phyloP scores from a whole-genome alignment of 2,888 invertebrate species.

The Anthoptus insignis region DNA sequence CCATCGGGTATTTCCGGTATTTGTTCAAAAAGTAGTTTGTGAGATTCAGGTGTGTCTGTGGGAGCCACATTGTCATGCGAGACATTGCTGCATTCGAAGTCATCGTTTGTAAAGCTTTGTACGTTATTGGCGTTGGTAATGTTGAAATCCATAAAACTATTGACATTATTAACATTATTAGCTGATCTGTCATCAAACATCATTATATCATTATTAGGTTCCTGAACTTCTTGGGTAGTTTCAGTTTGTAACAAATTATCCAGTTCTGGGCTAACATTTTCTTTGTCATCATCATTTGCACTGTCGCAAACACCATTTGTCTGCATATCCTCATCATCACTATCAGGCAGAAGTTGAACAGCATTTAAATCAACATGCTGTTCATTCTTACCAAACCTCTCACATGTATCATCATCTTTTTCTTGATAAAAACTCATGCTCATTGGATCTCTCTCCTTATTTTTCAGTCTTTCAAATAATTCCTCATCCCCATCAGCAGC shows the following conservation, averaged over 20 bases:
- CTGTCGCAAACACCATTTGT: constrained; percentile 65
- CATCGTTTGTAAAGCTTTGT: constrained; percentile 65
- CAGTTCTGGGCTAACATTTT: constrained; percentile 70
- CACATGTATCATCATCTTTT: constrained; percentile 85
- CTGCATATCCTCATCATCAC: constrained; percentile 79
- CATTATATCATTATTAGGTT: constrained; percentile 76
- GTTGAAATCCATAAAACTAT: constrained; percentile 68
- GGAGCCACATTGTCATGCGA: constrained; percentile 67
- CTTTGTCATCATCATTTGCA: constrained; percentile 63
- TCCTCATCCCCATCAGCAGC: constrained; percentile 78
- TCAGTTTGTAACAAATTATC: constrained; percentile 61
- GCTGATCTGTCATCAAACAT: constrained; percentile 68
- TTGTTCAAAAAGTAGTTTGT: constrained; percentile 81
- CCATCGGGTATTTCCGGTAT: constrained; percentile 84
- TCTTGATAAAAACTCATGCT: constrained; percentile 89
- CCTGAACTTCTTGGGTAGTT: constrained; percentile 52
- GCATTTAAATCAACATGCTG: constrained; percentile 87
- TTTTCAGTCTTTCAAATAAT: constrained; percentile 81
- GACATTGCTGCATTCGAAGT: constrained; percentile 68
- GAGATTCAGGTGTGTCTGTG: constrained; percentile 83
- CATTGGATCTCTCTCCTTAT: constrained; percentile 88
- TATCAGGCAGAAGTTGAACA: constrained; percentile 85
- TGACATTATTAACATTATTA: constrained; percentile 59
- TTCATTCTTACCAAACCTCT: constrained; percentile 67
- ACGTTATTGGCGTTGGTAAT: constrained; percentile 62